Percentiles rank a stretch among this genome's conserved stretches.
Conservation (phyloP, 2,888 invertebrate genomes). For the Tinea pellionella region DNA sequence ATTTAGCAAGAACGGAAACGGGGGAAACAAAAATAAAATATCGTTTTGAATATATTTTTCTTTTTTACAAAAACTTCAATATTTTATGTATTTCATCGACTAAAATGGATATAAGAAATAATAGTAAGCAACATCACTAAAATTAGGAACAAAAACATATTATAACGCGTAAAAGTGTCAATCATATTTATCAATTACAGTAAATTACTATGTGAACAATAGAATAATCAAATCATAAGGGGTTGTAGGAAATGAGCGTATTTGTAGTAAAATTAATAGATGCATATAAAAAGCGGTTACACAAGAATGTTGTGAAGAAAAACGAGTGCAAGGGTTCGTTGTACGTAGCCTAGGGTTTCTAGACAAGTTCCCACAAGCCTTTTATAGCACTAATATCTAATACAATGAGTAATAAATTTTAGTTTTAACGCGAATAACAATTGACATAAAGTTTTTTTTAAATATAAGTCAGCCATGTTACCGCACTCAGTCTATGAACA, state of each 20-base stretch:
- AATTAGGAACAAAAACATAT: too few species aligned
- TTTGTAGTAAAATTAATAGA: constrained; percentile 37
- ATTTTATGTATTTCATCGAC: too few species aligned
- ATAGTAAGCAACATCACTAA: too few species aligned
- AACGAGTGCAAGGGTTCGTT: constrained; percentile 51
- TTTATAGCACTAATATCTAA: constrained; percentile 33
- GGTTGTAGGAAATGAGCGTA: not conserved
- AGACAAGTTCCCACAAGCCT: constrained; percentile 42
- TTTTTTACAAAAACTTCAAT: too few species aligned
- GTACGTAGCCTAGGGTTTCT: constrained; percentile 32
- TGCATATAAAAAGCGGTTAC: constrained; percentile 33
- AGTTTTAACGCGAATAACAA: constrained; percentile 15
- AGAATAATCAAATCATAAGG: not conserved
- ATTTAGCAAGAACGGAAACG: too few species aligned
- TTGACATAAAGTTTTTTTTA: not conserved
- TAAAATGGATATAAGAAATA: too few species aligned
- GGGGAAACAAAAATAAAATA: too few species aligned
- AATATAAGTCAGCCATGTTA: too few species aligned
- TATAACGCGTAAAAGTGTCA: too few species aligned
- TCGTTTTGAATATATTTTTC: too few species aligned
- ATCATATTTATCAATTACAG: too few species aligned
- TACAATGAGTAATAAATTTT: constrained; percentile 41
- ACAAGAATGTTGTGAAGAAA: constrained; percentile 38
- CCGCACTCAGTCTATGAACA: too few species aligned
- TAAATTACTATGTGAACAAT: not conserved